Evolutionary conservation across 2,113 vertebrate species (phyloP).

Genomic region (Tyto alba): DNA sequence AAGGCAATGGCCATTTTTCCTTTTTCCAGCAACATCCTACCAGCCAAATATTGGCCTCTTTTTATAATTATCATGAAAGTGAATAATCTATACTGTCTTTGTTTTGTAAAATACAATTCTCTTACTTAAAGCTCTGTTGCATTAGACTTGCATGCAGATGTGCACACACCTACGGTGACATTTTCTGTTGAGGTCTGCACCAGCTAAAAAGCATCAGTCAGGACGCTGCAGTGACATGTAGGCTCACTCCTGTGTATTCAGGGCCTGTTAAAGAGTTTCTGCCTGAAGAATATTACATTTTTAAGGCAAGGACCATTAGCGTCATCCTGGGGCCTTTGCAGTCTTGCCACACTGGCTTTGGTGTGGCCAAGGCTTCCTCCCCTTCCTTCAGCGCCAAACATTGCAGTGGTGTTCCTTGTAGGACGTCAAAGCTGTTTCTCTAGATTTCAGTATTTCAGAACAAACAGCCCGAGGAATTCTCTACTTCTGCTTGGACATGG

Average conservation of each 20-base stretch:
- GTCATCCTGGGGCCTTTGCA: background rate
- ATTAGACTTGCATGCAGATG: background rate
- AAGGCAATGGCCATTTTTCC: background rate
- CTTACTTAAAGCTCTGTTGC: background rate
- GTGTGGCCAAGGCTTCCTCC: background rate
- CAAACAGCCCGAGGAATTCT: background rate
- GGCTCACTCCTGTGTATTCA: background rate
- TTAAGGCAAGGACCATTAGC: background rate
- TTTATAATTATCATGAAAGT: background rate
- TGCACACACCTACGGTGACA: background rate
- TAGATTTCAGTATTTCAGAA: background rate
- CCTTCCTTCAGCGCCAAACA: no score
- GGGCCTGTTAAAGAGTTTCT: background rate
- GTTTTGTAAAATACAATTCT: background rate
- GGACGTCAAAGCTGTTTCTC: background rate
- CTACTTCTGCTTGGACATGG: background rate
- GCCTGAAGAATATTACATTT: background rate
- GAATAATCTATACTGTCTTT: background rate
- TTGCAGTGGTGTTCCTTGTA: background rate
- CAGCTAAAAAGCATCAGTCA: background rate
- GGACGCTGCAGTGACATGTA: background rate
- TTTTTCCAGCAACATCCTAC: background rate
- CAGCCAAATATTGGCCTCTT: background rate
- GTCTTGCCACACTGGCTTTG: background rate
- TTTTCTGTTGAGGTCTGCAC: background rate